These are phyloP conservation scores for Drosophila koepferae DNA, from an alignment of 2,888 invertebrate species.

Conservation along the genomic window DNA sequence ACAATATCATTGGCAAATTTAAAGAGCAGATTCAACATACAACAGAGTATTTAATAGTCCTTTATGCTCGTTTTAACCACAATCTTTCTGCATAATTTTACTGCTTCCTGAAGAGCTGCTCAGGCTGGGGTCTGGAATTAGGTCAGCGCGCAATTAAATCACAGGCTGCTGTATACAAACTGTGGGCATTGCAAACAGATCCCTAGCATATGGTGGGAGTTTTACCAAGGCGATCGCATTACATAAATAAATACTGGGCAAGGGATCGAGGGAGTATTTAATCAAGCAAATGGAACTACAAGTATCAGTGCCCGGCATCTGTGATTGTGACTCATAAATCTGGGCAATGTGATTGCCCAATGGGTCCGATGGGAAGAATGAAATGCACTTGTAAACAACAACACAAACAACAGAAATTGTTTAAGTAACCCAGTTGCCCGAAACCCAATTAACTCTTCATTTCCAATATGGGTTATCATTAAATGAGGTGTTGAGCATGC, in stretches of 20 bases:
- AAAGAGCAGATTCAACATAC: neutral
- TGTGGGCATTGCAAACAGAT: slow-evolving; percentile 51
- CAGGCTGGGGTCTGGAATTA: slow-evolving; percentile 36
- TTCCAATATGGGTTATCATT: slow-evolving; percentile 69
- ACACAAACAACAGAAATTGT: slow-evolving; percentile 48
- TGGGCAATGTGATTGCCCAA: slow-evolving; percentile 25
- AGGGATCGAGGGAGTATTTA: slow-evolving; percentile 31
- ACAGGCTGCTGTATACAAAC: slow-evolving; percentile 24
- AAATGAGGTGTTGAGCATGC: slow-evolving; percentile 52
- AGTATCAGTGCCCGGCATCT: slow-evolving; percentile 47
- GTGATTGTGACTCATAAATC: slow-evolving; percentile 60
- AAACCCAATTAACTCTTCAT: slow-evolving; percentile 45
- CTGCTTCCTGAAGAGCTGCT: slow-evolving; percentile 19
- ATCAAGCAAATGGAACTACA: slow-evolving; percentile 40
- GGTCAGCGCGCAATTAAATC: slow-evolving; percentile 61
- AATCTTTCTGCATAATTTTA: neutral
- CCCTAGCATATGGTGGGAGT: slow-evolving; percentile 50
- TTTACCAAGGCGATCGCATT: slow-evolving; percentile 19
- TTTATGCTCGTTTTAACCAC: neutral
- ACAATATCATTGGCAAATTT: no score
- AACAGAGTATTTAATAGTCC: slow-evolving; percentile 1
- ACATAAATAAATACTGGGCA: slow-evolving; percentile 16
- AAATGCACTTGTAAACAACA: slow-evolving; percentile 64
- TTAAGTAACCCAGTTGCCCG: slow-evolving; percentile 67
- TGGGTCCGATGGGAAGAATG: slow-evolving; percentile 45